Conservation (phyloP, 2,797 vertebrate genomes). For the Galago senegalensis region DNA sequence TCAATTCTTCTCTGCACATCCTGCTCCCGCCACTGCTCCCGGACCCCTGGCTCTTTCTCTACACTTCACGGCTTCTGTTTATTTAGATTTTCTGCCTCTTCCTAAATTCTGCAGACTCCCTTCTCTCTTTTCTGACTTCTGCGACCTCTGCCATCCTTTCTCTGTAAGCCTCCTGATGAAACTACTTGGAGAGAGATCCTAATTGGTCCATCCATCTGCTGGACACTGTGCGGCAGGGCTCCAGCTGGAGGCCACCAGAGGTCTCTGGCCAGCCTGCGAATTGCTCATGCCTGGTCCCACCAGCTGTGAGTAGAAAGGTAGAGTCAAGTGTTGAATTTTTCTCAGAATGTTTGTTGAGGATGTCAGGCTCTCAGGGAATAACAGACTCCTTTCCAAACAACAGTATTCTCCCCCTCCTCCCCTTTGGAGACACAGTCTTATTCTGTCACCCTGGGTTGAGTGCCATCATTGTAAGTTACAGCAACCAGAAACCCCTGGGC, state of each 20-base stretch:
- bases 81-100: neutral
- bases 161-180: neutral
- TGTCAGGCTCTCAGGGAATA: neutral
- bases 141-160: neutral
- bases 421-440: too few species aligned
- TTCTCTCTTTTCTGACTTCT: neutral
- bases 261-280: neutral
- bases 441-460: too few species aligned
- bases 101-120: neutral
- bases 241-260: neutral
- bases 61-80: neutral
- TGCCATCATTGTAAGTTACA: too few species aligned
- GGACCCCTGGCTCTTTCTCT: neutral
- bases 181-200: neutral
- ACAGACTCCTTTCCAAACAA: neutral
- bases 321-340: neutral
- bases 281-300: neutral
- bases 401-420: rapidly evolving
- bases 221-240: too few species aligned
- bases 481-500: too few species aligned
- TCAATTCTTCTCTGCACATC: neutral
- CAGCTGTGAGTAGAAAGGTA: neutral
- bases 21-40: neutral
- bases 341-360: neutral
- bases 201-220: neutral